Evolutionary conservation across 2,888 invertebrate species (phyloP), one percentile per base, ranked within the genome.

Genomic region (Patella depressa): DNA sequence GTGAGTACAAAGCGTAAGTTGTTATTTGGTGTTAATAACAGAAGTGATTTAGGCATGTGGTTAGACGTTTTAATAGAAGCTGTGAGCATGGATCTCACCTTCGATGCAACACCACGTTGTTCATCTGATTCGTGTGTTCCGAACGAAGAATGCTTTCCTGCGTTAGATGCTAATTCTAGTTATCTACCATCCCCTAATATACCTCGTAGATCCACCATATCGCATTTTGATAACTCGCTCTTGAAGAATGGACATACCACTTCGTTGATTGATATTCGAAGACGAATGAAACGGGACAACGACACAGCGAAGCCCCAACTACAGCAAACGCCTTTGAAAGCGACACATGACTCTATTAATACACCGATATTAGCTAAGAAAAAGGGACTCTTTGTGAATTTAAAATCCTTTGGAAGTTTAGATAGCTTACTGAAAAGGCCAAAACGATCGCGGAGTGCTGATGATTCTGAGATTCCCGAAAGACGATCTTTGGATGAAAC

Each of bases 11-110:
- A 82, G 4, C 81, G 81, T n/a, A 86, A 87, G 57, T 81, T 85
- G 72, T 77, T 86, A 59, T 88, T 87, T 73, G 85, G 86, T 19
- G 80, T 84, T 15, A 82, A 85, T n/a, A 81, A 83, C 19, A 82
- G 81, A 59, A 34, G 71, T 14, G 84, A 85, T 9, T 81, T 87
- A 7, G 82, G 84, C 54, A 78, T 78, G 5, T 88, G 88, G 88
- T 82, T 82, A 73, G 71, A 77, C 2, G 82, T 82, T 12, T 74
- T 88, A 11, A 83, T 83, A 73, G 78, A 76, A 7, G 86, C 85
- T 0, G 85, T 85, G 19, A 80, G 81, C 55, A 75, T 86, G 12
- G 86, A 86, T 76, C 74, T 83, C 15, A 84, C 84, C 59, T 59
- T 76, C 5, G 54, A 53, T 11, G 34, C 17, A 12, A 45, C 45